Percentiles rank a stretch among this genome's conserved stretches.
Evolutionary conservation across 2,888 invertebrate genomes (phyloP).

Genomic region (Ypsolopha scabrella): DNA sequence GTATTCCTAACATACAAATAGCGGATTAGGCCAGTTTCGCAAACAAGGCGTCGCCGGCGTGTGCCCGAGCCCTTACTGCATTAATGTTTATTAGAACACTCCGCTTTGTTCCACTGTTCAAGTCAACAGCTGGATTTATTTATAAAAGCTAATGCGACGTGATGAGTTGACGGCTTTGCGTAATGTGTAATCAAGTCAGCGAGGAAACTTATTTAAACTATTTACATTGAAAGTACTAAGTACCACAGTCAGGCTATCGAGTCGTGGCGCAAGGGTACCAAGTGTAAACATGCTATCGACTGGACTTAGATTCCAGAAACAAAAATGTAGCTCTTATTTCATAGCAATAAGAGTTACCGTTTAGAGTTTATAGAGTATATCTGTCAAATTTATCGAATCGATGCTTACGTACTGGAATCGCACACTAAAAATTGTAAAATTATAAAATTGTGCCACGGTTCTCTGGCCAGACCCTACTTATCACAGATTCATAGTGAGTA

Average conservation of each 20-base stretch:
- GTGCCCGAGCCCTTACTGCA: conserved; percentile 53
- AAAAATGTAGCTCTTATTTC: too few species aligned
- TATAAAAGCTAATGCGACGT: conserved; percentile 35
- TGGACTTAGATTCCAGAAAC: too few species aligned
- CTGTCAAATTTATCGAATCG: too few species aligned
- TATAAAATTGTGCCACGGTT: too few species aligned
- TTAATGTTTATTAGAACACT: conserved; percentile 62
- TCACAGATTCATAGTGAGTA: too few species aligned
- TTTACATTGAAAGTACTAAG: background rate
- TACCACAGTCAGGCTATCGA: background rate
- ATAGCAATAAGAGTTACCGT: too few species aligned
- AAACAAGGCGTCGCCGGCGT: conserved; percentile 66
- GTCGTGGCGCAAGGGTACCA: too few species aligned
- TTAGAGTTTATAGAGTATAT: too few species aligned
- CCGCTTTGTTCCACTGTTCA: conserved; percentile 39
- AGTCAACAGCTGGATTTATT: conserved; percentile 32
- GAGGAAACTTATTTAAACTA: background rate
- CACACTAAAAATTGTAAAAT: too few species aligned
- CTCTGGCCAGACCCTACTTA: too few species aligned
- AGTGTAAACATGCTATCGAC: too few species aligned
- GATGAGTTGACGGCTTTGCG: conserved; percentile 41
- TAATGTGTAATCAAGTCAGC: background rate
- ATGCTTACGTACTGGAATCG: too few species aligned
- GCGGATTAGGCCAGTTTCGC: conserved; percentile 70
- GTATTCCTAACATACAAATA: conserved; percentile 49